Base-by-base conservation (phyloP, 2,797 vertebrate species). In the Antennarius maculatus region DNA sequence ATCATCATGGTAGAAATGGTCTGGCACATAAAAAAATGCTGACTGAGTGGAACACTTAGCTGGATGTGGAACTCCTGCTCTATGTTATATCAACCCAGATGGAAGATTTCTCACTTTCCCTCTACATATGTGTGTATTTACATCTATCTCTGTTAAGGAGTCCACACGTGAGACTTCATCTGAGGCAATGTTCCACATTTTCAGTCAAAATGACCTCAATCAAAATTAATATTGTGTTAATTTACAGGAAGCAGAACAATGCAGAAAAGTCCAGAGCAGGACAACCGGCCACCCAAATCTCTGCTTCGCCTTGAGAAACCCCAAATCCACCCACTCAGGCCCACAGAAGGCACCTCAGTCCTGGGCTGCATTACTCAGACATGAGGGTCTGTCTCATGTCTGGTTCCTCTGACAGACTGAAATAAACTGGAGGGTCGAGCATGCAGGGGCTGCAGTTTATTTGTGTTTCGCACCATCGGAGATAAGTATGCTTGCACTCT, bases 391-490 rank as follows among this genome's bases (percentile, higher is more conserved):
- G 77, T 78, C 81, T 89, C 61, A 28, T 61, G 80, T 84, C 82
- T 63, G 70, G 79, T 73, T 76, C 82, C 67, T 71, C 61, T 65
- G 72, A 74, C 79, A 81, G 76, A 71, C 37, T 47, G 62, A 66
- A 75, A 70, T 56, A 75, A 79, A 81, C 66, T 48, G 45, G 65
- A 49, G 72, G 71, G 65, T 73, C 65, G 53, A 79, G 72, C 80
- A 58, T 47, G 45, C 10, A 1, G 76, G 59, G 76, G 55, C 51
- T 51, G 34, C 7, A 46, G 66, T 64, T 74, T 86, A 86, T 88
- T 91, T 87, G 85, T 73, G 85, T 89, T 90, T 81, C 83, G 86
- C 90, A 74, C 74, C 86, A 78, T 71, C 84, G 81, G 78, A 88
- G 85, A 88, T 88, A 87, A 90, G 85, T 80, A 69, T 58, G 75